Conservation (phyloP, 2,797 vertebrate species). For the Micrastur ruficollis region DNA sequence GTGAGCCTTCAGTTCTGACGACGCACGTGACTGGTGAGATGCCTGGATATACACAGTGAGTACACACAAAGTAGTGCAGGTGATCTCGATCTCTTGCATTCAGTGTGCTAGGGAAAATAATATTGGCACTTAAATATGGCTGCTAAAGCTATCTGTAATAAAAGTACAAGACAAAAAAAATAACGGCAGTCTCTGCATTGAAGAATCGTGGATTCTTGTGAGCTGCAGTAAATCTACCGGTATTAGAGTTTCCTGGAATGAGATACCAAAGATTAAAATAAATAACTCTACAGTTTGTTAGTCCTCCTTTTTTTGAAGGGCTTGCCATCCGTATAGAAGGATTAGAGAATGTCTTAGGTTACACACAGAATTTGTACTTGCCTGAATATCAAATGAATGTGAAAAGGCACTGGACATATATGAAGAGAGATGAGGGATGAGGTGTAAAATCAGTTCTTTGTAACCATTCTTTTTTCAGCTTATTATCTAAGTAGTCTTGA, state of each 20-base stretch:
- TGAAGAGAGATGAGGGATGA: neutral
- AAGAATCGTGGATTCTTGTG: neutral
- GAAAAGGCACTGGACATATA: neutral
- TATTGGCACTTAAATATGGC: neutral
- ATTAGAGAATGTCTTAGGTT: neutral
- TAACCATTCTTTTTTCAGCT: neutral
- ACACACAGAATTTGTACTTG: neutral
- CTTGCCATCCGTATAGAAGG: neutral
- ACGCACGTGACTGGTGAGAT: neutral
- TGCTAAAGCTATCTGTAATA: neutral
- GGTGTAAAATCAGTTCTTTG: neutral
- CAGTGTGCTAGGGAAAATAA: neutral
- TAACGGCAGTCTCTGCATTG: neutral
- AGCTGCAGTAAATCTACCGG: neutral
- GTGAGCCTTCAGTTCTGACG: neutral
- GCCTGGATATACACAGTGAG: neutral
- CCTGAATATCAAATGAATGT: neutral
- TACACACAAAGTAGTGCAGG: neutral
- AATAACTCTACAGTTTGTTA: neutral
- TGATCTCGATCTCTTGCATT: neutral
- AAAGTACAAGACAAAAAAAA: neutral
- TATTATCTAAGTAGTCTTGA: neutral
- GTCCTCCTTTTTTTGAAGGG: neutral
- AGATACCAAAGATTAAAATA: neutral
- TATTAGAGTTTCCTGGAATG: neutral